Evolutionary conservation across 2,113 vertebrate species (phyloP), one percentile per base, ranked within the genome.

Genomic region (Crotophaga sulcirostris): DNA sequence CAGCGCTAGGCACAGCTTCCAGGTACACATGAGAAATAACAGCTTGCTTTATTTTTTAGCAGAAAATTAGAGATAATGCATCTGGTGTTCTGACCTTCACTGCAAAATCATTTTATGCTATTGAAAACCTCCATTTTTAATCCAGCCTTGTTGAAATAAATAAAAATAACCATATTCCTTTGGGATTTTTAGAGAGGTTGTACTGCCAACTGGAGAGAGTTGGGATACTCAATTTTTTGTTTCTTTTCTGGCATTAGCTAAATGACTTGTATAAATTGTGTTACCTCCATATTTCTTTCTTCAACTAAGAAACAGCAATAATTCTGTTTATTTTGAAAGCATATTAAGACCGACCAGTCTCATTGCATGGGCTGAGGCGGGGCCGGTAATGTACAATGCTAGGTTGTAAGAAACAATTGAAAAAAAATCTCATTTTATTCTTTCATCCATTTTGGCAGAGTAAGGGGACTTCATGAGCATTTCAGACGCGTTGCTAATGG

Each of bases 1-100:
- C 99, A 82, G 99, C 99, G 54, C 97, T 99, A 84, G 99, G 99
- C 74, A 99, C 99, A 45, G 99, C 99, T 89, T 99, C 99, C 97
- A 99, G 99, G 99, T 99, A 98, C 81, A 60, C 24, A 45, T 59
- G 52, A 44, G 74, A 96, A 94, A 94, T 93, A 90, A 69, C 26
- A 62, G 16, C 36, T 56, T 78, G 59, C 29, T 88, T 77, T 80
- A 7, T 26, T 59, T 92, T 84, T 58, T 78, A 78, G 40, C 28
- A 36, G n/a, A 24, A 73, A 49, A 29, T 85, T 88, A 33, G 24
- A 80, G 24, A 58, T 45, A 33, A 34, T 56, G 20, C 6, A 20
- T 44, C 56, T 63, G 10, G 49, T 76, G 42, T 77, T 87, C 59
- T 77, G 85, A 76, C 29, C 52, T 66, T 87, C 29, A 29, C 63